Evolutionary conservation across 2,888 invertebrate species (phyloP), one percentile per base, ranked within the genome.

Genomic region (Flexamia atlantica): DNA sequence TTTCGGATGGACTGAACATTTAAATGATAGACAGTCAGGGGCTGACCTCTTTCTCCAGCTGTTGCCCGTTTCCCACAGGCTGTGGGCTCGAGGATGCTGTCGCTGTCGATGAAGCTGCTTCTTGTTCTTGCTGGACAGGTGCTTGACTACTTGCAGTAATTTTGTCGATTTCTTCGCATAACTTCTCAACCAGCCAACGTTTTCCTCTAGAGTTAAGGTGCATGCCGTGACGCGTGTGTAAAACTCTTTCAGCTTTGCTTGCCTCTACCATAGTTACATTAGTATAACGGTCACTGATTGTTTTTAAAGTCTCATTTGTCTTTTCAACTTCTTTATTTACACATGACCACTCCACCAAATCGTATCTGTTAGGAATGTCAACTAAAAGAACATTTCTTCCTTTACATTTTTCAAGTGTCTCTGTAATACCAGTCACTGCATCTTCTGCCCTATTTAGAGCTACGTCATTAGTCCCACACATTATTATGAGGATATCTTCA

Each of bases 201-300:
- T 53, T 53, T 23, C 53, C 53, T 23, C 14, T 3, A 9, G n/a
- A 3, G 12, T 53, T 53, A 3, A 53, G 53, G 53, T 53, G 53
- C 53, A 53, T 53, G 53, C 53, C 53, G 23, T 53, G 53, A 5
- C 53, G 53, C 14, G 53, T 53, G 53, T 53, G 53, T 17, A 53
- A 9, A 17, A 20, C 7, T 53, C 53, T 53, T 53, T 12, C 53
- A 53, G 53, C 3, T 53, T 20, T 20, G 23, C 53, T 53, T 5
- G 23, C 53, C 23, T 53, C 53, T 12, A 53, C 53, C 12, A 53
- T 5, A 53, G 53, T 53, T 53, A 53, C 53, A 53, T 53, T 53
- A 17, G 3, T 12, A 23, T 53, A 53, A 20, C 23, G 4, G 5
- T 53, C n/a, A 23, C 53, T 53, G n/a, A 53, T 20, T 53, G 5